A percentile compares a stretch with the other conserved stretches of the same genome.
These are phyloP conservation scores for Caenorhabditis briggsae DNA, from an alignment of 1,140 invertebrate genomes.

Conservation along the genomic window DNA sequence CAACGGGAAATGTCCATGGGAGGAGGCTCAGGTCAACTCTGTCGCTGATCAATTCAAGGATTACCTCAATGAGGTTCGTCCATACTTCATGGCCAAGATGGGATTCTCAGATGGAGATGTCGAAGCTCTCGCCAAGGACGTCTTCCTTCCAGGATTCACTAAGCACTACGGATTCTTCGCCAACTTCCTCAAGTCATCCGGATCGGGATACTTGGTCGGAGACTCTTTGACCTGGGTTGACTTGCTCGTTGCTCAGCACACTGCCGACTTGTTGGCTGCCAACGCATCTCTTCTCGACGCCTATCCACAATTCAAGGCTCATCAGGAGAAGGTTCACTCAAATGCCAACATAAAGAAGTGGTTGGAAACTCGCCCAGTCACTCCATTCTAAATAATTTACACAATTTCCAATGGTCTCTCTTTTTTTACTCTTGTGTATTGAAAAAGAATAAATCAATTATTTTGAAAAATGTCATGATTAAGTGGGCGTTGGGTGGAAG, in stretches of 20 bases:
- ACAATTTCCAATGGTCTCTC: background rate
- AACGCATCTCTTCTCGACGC: slow-evolving; percentile 5
- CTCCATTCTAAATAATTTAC: slow-evolving; percentile 23
- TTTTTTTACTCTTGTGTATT: background rate
- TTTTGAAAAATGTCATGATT: background rate
- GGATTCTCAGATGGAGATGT: slow-evolving; percentile 61
- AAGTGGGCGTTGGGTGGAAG: too few relatives aligned
- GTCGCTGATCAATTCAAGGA: slow-evolving; percentile 68
- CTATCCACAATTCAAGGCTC: slow-evolving; percentile 42
- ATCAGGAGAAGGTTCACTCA: slow-evolving; percentile 47
- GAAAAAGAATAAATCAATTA: background rate
- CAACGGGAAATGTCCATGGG: slow-evolving; percentile 69
- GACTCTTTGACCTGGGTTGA: slow-evolving; percentile 59
- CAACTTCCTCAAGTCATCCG: slow-evolving; percentile 55
- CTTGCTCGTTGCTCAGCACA: slow-evolving; percentile 65
- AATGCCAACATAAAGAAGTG: slow-evolving; percentile 52
- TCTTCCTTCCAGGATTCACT: slow-evolving; percentile 60
- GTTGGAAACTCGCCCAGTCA: slow-evolving; percentile 33
- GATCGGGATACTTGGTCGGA: slow-evolving; percentile 61
- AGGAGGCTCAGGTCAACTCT: slow-evolving; percentile 68
- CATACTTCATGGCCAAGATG: slow-evolving; percentile 57
- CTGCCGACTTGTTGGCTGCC: slow-evolving; percentile 19
- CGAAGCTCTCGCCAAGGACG: slow-evolving; percentile 59
- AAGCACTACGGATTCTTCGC: slow-evolving; percentile 63
- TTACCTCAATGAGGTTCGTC: slow-evolving; percentile 49